A percentile compares a stretch with the other conserved stretches of the same genome.
These are phyloP conservation scores for Arizona elegans DNA, from an alignment of 2,113 vertebrate species.

Conservation along the genomic window DNA sequence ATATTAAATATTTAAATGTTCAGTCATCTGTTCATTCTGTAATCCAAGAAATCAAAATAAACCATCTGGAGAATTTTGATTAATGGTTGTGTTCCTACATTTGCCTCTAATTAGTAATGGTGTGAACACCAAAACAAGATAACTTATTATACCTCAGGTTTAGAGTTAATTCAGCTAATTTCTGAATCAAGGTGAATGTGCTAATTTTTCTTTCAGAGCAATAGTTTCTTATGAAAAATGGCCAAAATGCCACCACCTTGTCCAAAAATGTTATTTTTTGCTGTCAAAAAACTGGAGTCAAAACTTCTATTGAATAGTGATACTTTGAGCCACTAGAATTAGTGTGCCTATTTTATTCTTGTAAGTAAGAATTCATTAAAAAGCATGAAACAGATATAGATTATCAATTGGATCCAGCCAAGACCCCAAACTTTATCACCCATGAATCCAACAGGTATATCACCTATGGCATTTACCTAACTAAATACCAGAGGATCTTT, in stretches of 20 bases:
- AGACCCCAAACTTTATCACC: not conserved
- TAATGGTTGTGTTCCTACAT: not conserved
- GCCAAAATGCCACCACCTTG: not conserved
- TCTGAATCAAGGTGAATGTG: not conserved
- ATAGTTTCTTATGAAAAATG: not conserved
- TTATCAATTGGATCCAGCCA: not conserved
- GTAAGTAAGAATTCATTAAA: not conserved
- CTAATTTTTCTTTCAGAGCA: not conserved
- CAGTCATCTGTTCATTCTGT: not conserved
- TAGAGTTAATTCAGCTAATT: not conserved
- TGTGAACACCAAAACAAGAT: not conserved
- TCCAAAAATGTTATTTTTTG: not conserved
- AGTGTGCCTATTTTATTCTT: not conserved
- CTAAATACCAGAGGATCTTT: not conserved
- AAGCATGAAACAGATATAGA: not conserved
- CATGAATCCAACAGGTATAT: not conserved
- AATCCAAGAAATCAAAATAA: no score
- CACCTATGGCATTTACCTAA: not conserved
- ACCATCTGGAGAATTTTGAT: not conserved
- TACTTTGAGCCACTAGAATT: not conserved
- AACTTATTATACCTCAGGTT: not conserved
- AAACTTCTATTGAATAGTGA: not conserved
- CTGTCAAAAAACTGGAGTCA: not conserved
- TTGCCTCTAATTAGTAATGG: not conserved
- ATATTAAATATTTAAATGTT: not conserved